Conservation (phyloP, 2,797 vertebrate genomes). For the Oreortyx pictus region DNA sequence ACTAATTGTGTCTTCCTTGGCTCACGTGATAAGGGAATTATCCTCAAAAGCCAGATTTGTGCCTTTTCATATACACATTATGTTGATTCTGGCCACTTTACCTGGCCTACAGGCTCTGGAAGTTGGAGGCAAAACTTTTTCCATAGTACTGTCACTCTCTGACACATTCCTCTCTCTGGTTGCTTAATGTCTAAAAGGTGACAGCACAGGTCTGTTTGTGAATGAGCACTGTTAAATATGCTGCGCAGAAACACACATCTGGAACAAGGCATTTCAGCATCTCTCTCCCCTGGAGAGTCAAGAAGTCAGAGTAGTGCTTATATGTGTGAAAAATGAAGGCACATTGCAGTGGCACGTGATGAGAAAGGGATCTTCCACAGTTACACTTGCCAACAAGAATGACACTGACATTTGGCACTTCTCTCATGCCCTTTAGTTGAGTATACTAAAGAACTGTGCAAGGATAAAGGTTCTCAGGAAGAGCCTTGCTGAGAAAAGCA, state of each 20-base stretch:
- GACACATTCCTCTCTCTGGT: neutral
- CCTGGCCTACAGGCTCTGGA: neutral
- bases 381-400: neutral
- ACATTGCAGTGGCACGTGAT: fast-evolving
- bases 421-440: neutral
- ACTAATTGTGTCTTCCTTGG: neutral
- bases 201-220: neutral
- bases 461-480: neutral
- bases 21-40: neutral
- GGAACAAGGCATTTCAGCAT: conserved; percentile 5
- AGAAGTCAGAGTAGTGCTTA: neutral
- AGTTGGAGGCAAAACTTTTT: neutral
- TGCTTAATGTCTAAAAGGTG: neutral
- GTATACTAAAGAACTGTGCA: neutral
- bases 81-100: neutral
- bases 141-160: neutral
- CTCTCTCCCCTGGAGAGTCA: neutral
- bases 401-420: neutral
- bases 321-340: neutral
- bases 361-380: neutral
- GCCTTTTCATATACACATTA: neutral
- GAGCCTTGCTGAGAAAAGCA: neutral
- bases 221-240: neutral
- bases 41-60: neutral
- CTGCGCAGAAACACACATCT: neutral